Base-by-base conservation (phyloP, 2,797 vertebrate genomes). In the Anas capensis region DNA sequence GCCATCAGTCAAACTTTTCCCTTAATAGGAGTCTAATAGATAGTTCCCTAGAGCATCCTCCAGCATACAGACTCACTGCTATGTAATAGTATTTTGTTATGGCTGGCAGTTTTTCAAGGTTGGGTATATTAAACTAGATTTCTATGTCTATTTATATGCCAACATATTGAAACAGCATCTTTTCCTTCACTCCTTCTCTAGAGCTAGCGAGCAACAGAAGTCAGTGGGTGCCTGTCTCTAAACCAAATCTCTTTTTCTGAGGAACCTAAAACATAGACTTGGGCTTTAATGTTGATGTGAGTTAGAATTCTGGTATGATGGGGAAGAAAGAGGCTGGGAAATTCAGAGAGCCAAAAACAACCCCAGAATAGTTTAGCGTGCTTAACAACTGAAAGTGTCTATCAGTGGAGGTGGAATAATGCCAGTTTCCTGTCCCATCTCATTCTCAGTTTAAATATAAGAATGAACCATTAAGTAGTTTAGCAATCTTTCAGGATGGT, bases 81-180 rank as follows among this genome's bases (percentile, higher is more conserved):
- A 10, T 58, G 84, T 85, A 89, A 94, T 70, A 85, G 71, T 92
- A 77, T 91, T 95, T 92, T 92, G 84, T 92, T 95, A 91, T 85
- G 84, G 86, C 89, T 94, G 92, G 86, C 94, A 94, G 60, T 85
- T 91, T 92, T 87, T 93, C 92, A 93, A 77, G 91, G 75, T 26
- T 94, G 84, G 71, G 61, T 89, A 70, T 91, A 91, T 94, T 92
- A 91, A 94, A 77, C 68, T 85, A 80, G 56, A 76, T 87, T 93
- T 75, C 71, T 91, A 10, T 70, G 44, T 58, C 84, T 95, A 60
- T 94, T 96, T 95, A 44, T 84, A 73, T 85, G 51, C 84, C 78
- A 93, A 26, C 75, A 77, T 77, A 91, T 79, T 92, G 78, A 82
- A 96, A 92, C 51, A 91, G 75, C n/a, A n/a, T 85, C 21, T 44